Conservation (phyloP, 2,113 vertebrate species). For the Tapirus terrestris region DNA sequence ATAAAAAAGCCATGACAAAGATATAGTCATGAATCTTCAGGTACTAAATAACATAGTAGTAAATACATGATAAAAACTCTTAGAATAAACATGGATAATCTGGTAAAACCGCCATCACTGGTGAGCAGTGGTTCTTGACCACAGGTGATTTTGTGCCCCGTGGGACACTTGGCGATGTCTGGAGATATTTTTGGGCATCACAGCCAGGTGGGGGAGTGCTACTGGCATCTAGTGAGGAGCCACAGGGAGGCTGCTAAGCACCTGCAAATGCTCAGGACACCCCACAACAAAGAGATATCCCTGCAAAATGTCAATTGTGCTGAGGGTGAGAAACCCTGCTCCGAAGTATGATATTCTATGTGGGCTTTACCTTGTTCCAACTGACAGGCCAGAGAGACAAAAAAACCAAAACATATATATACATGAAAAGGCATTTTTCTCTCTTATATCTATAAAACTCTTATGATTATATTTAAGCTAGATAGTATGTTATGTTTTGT, state of each 20-base stretch:
- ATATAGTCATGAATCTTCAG: neutral
- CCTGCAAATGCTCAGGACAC: neutral
- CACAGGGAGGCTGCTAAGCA: neutral
- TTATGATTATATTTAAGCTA: neutral
- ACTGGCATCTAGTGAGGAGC: neutral
- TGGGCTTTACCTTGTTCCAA: neutral
- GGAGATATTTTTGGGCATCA: neutral
- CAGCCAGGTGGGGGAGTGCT: neutral
- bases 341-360: too few relatives aligned
- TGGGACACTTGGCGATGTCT: neutral
- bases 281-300: neutral
- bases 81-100: neutral
- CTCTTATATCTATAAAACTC: neutral
- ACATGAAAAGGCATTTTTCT: neutral
- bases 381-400: too few relatives aligned
- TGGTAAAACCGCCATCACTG: neutral
- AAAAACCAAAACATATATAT: neutral
- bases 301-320: neutral
- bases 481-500: neutral
- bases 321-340: neutral
- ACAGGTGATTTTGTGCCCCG: rapidly evolving
- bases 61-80: neutral
- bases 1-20: neutral
- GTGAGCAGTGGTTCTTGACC: neutral
- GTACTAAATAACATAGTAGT: neutral